Evolutionary conservation across 1,140 invertebrate species (phyloP), one percentile per base, ranked within the genome.

Genomic region (Zaprionus camerounensis): DNA sequence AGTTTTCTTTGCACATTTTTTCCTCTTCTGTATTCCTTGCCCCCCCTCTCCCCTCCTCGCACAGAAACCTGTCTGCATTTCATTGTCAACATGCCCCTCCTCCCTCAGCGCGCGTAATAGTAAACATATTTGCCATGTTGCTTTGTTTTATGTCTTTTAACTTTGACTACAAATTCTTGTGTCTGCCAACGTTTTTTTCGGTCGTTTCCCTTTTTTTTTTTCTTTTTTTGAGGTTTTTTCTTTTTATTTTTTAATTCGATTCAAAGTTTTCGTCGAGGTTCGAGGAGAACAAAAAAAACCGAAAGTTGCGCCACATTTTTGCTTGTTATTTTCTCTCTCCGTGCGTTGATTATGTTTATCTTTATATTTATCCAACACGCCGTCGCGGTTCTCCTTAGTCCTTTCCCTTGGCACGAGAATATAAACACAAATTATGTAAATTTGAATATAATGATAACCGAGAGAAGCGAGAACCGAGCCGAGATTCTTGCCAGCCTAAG

Each of bases 351-450:
- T 86, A 75, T 86, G 80, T 82, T 86, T 87, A 86, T 86, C 82
- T 82, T 71, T 67, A 57, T 62, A 72, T 76, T 76, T 72, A 76
- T 72, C 57, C 36, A 82, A 46, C 26, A 46, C 26, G 9, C 28
- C 28, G 7, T 31, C 4, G 38, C 38, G 38, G 15, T 34, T 3
- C 26, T 20, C 11, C 20, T 15, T 44, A 15, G 13, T 13, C 24
- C 44, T 17, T 38, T 49, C 34, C 36, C 63, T 69, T 75, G 63
- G 61, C 15, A 28, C 76, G 62, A 71, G 76, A 82, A 82, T 86
- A 71, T 86, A 82, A 80, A 86, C 70, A 87, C 66, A 86, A 86
- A 86, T 86, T 86, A 86, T 86, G 80, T 82, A 86, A 86, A 86
- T 86, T 86, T 86, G 69, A 77, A 86, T 82, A 86, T 86, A 86